Evolutionary conservation across 35 echinoderm and acorn worm genomes (phyloP), one percentile per base, ranked within the genome.

Genomic region (Nesometra sesokonis): DNA sequence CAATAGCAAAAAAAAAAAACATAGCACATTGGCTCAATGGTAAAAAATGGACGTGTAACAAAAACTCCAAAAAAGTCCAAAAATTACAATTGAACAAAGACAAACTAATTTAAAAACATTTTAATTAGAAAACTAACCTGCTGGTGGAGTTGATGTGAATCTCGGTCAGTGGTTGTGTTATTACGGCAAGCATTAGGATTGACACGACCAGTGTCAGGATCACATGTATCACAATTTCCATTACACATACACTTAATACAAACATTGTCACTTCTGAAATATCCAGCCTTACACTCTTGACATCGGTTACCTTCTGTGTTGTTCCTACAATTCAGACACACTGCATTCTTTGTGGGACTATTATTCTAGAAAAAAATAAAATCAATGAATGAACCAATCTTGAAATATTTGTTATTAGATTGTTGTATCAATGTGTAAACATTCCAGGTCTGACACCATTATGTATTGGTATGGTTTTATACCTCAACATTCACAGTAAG

Each of bases 161-260:
- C 52, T 11, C 1, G 52, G 1, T 67, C 52, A 11, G 52, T 67
- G 7, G 52, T 67, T 67, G 52, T 67, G 23, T 67, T 67, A 67
- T 67, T 67, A 19, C 23, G 52, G 23, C 52, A 67, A 67, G 52
- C 52, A 9, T 67, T 27, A 67, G 7, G 52, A 27, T 67, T 19
- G 2, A 67, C 52, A 17, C 23, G 9, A 17, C 95, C 95, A 13
- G 36, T 82, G 0, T 13, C 34, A 78, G 90, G 89, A 46, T 98
- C 85, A 57, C 95, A 98, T 82, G 31, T 83, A 80, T 91, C 87
- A 38, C 89, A 86, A 33, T 98, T 92, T 9, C 95, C 95, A 57
- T 97, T 98, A 67, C 95, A 93, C 13, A 93, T 81, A 87, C 95
- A 97, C 47, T 92, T 93, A 33, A 33, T 17, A 89, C 33, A 35